Conservation (phyloP, 2,797 vertebrate species). For the Mus spretus region DNA sequence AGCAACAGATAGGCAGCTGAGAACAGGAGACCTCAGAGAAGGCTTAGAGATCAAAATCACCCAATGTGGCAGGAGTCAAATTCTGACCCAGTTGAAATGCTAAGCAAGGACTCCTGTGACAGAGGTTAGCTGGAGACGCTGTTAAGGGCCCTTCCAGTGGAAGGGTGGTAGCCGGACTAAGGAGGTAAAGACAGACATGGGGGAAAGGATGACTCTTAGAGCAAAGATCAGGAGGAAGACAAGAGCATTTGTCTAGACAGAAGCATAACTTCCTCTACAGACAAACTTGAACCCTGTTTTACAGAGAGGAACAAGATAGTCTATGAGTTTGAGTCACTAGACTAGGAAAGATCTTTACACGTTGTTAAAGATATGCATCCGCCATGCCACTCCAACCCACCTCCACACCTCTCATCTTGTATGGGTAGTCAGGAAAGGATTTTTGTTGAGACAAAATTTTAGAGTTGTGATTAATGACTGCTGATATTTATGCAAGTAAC, state of each 20-base stretch:
- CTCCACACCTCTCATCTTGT: not conserved
- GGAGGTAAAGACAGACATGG: not conserved
- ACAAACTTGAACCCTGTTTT: constrained; percentile 22
- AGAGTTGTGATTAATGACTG: not conserved
- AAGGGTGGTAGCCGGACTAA: accelerated
- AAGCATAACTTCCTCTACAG: not conserved
- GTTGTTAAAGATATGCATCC: not conserved
- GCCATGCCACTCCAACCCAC: not conserved
- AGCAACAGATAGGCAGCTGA: not conserved
- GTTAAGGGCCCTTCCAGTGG: not conserved
- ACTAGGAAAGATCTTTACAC: not conserved
- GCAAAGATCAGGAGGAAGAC: not conserved
- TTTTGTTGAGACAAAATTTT: constrained; percentile 39
- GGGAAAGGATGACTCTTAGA: not conserved
- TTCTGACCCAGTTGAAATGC: not conserved
- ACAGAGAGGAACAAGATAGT: not conserved
- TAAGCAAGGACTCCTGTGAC: not conserved
- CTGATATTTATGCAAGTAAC: not conserved
- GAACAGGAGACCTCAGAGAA: not conserved
- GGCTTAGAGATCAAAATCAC: not conserved
- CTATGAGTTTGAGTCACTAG: not conserved
- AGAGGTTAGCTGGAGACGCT: not conserved
- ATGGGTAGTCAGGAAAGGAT: not conserved
- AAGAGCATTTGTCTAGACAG: not conserved
- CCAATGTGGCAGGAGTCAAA: not conserved